Evolutionary conservation across 2,888 invertebrate species (phyloP).

Genomic region (Sepiola atlantica): DNA sequence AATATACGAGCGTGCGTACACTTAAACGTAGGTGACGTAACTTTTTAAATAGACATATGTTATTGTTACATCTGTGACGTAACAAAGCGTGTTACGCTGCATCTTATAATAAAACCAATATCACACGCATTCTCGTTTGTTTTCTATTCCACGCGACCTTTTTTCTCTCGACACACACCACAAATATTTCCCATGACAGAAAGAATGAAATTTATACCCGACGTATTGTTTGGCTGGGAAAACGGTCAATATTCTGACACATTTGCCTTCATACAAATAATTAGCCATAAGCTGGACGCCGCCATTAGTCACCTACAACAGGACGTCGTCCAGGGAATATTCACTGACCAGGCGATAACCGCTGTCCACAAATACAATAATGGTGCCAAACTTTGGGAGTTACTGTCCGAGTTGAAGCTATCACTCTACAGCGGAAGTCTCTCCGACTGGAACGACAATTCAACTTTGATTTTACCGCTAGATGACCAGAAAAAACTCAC

Average conservation of each 20-base stretch:
- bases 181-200: background rate
- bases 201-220: constrained; percentile 24
- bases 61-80: no score
- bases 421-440: background rate
- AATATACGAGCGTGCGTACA: no score
- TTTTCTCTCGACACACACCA: background rate
- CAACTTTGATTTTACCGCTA: background rate
- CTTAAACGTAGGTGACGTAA: no score
- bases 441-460: background rate
- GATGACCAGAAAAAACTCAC: background rate
- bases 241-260: constrained; percentile 8
- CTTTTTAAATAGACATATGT: no score
- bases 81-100: no score
- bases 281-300: constrained; percentile 33
- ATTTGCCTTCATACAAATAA: constrained; percentile 36
- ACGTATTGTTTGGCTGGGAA: constrained; percentile 37
- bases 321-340: background rate
- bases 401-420: background rate
- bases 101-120: no score
- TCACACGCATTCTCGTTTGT: no score
- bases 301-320: background rate
- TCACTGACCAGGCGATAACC: constrained; percentile 33
- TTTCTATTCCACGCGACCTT: background rate
- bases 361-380: background rate
- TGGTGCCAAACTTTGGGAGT: background rate